A percentile compares a stretch with the other conserved stretches of the same genome.
Conservation (phyloP, 1,140 invertebrate species). For the Brachionus rotundiformis region DNA sequence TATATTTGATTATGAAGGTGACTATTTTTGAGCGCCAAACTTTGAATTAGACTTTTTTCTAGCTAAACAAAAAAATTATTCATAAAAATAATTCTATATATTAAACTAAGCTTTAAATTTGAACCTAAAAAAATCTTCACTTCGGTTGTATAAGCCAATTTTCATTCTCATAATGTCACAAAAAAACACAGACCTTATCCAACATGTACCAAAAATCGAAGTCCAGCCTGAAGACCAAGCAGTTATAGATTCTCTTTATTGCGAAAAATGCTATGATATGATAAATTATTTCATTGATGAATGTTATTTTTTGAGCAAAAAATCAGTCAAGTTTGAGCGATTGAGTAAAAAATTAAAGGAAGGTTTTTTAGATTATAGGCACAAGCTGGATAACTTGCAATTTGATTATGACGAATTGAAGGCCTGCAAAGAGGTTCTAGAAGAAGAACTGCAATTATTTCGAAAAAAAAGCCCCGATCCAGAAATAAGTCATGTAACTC, state of each 20-base stretch:
- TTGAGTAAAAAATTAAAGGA: neutral
- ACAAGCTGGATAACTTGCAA: neutral
- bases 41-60: too few species aligned
- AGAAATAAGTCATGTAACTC: neutral
- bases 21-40: too few species aligned
- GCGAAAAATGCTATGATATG: slow-evolving; percentile 31
- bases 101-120: neutral
- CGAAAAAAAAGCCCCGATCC: neutral
- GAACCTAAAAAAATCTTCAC: neutral
- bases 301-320: neutral
- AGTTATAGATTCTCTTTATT: neutral
- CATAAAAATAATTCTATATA: too few species aligned
- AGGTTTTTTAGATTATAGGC: neutral
- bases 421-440: neutral
- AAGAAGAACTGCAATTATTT: neutral
- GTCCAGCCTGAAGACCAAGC: neutral
- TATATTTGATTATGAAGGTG: too few species aligned
- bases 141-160: neutral
- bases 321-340: neutral
- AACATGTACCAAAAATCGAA: neutral
- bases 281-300: slow-evolving; percentile 30
- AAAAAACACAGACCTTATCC: neutral
- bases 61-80: too few species aligned
- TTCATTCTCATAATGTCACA: neutral
- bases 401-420: slow-evolving; percentile 26